Base-by-base conservation (phyloP, 2,888 invertebrate genomes). In the Hydrotaea cyrtoneurina region DNA sequence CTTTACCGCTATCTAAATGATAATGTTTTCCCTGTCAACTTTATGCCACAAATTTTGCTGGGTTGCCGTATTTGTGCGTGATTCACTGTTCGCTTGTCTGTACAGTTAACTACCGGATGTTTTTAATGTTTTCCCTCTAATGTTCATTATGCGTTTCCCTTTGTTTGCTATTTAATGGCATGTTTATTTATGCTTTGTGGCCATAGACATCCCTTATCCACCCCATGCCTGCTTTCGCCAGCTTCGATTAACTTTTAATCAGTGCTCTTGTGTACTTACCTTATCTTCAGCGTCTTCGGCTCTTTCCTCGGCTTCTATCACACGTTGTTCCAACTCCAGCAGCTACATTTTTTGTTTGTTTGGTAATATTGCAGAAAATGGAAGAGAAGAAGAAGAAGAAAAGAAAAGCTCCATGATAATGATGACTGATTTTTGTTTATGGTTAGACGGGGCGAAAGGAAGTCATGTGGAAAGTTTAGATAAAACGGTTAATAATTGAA, bases 221-320 rank as follows among this genome's bases (percentile, higher is more conserved):
- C 21, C 21, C 23, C 21, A n/a, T n/a, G n/a, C n/a, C n/a, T n/a
- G n/a, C n/a, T n/a, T n/a, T n/a, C n/a, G 21, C n/a, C n/a, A 43
- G 43, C 53, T 5, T 21, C 17, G 55, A 53, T 31, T 7, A 17
- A 0, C 21, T 57, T 57, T 21, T 11, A 57, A 23, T 19, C 19
- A 57, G 19, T 31, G 31, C 31, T 21, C 11, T 19, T 21, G 0
- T 21, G 55, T 21, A 89, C 93, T 94, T 94, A 98, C 98, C 96
- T 98, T 98, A 93, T 97, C 97, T 93, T 98, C 97, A 86, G 98
- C 98, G 93, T 97, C 97, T 91, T 97, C 97, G 75, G 98, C 98
- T 89, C 98, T 94, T 89, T 96, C 96, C 93, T 98, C 98, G 89
- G 98, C 98, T 93, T 98, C 97, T 93, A 97, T 94, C 92, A 97